A percentile compares a stretch with the other conserved stretches of the same genome.
Evolutionary conservation across 2,888 invertebrate species (phyloP).

Genomic region (Lycia hirtaria): DNA sequence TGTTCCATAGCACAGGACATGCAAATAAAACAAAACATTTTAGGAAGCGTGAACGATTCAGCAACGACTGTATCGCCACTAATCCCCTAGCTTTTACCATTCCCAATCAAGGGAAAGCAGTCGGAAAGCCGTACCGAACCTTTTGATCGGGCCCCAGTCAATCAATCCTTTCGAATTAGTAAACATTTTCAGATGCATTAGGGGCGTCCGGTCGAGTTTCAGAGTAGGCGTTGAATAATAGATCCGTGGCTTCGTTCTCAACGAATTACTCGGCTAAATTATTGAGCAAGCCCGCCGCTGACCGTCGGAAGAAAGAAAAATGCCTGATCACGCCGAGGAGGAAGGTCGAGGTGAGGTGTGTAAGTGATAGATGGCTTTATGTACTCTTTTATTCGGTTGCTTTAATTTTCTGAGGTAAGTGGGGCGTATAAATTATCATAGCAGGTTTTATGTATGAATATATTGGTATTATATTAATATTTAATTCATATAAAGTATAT

Average conservation of each 20-base stretch:
- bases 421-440: not conserved
- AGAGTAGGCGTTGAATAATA: slow-evolving; percentile 68
- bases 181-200: slow-evolving; percentile 66
- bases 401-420: not conserved
- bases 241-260: slow-evolving; percentile 57
- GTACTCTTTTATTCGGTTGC: not conserved
- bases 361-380: slow-evolving; percentile 11
- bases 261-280: slow-evolving; percentile 78
- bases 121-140: slow-evolving; percentile 23
- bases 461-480: too few species aligned
- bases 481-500: too few species aligned
- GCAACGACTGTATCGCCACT: not conserved
- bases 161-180: slow-evolving; percentile 59
- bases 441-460: too few species aligned
- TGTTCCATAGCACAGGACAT: too few species aligned
- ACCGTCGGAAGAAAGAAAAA: slow-evolving; percentile 39
- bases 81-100: slow-evolving; percentile 13
- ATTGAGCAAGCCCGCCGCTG: slow-evolving; percentile 70
- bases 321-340: slow-evolving; percentile 16
- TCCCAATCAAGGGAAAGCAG: slow-evolving; percentile 18
- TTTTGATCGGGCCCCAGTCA: slow-evolving; percentile 50
- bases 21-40: not conserved
- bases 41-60: not conserved
- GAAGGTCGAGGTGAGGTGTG: slow-evolving; percentile 5
- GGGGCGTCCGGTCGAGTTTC: slow-evolving; percentile 58